These are phyloP conservation scores for Schizopygopsis malacanthus DNA, from an alignment of 2,797 vertebrate species.

Conservation along the genomic window DNA sequence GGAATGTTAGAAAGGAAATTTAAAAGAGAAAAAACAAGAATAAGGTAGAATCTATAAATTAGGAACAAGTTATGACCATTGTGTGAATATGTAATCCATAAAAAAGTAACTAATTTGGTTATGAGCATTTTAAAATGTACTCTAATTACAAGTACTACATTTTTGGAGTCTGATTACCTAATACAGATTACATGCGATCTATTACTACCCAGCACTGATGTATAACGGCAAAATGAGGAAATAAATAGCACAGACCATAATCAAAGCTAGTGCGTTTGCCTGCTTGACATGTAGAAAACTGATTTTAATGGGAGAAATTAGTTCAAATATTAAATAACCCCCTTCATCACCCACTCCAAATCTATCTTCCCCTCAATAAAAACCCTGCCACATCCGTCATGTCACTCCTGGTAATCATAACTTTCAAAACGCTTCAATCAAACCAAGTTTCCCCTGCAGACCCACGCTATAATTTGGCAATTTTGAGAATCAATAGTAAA, in stretches of 20 bases:
- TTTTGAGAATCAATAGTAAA: conserved; percentile 53
- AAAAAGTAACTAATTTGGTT: neutral
- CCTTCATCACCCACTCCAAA: neutral
- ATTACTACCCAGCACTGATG: neutral
- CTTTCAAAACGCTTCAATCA: conserved; percentile 11
- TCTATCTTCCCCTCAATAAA: neutral
- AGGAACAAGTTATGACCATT: neutral
- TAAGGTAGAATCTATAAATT: neutral
- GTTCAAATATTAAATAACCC: neutral
- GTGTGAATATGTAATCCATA: neutral
- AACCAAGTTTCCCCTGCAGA: neutral
- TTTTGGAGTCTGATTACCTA: neutral
- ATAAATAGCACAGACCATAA: neutral
- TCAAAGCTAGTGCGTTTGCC: neutral
- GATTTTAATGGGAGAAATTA: neutral
- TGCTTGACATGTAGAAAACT: neutral
- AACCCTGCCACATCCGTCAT: neutral
- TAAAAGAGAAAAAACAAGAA: neutral
- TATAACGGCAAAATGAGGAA: neutral
- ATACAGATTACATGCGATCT: neutral
- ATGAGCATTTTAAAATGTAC: neutral
- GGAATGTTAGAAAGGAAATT: too few relatives aligned
- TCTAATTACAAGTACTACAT: neutral
- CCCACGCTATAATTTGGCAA: conserved; percentile 19
- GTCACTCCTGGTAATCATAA: neutral